These are phyloP conservation scores for Mus minutoides DNA, from an alignment of 2,797 vertebrate genomes.

Conservation along the genomic window DNA sequence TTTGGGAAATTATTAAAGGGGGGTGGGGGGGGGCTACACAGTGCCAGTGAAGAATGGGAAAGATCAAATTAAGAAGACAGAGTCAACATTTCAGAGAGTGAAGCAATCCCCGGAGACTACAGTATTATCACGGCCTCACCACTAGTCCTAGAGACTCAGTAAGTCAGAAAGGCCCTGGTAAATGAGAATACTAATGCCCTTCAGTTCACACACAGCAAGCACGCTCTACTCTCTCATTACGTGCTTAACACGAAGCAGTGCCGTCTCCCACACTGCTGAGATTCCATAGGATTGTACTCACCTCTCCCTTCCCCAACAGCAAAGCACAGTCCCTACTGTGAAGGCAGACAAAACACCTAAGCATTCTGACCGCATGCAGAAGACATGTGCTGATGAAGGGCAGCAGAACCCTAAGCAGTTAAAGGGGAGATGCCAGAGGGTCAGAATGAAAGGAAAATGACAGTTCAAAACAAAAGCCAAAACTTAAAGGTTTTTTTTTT, in stretches of 20 bases:
- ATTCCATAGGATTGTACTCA: background rate
- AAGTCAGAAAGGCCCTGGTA: background rate
- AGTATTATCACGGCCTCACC: background rate
- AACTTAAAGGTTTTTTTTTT: background rate
- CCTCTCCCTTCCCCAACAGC: background rate
- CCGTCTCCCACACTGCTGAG: background rate
- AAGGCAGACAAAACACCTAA: background rate
- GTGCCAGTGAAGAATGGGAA: background rate
- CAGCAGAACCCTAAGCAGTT: background rate
- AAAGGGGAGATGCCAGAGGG: conserved; percentile 3
- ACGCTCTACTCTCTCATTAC: background rate
- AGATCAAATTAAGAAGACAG: conserved; percentile 49
- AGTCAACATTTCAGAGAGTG: conserved; percentile 21
- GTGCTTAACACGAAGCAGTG: background rate
- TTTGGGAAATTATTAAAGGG: conserved; percentile 51
- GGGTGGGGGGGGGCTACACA: conserved; percentile 5
- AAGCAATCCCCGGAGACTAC: background rate
- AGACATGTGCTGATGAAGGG: background rate
- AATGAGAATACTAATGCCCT: background rate
- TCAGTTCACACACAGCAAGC: background rate
- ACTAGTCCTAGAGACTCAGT: background rate
- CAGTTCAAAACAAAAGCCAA: background rate
- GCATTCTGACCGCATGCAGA: background rate
- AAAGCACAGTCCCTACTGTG: background rate
- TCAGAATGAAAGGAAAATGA: conserved; percentile 2